A percentile compares a stretch with the other conserved stretches of the same genome.
Conservation (phyloP, 2,113 vertebrate genomes). For the Rhinoderma darwinii region DNA sequence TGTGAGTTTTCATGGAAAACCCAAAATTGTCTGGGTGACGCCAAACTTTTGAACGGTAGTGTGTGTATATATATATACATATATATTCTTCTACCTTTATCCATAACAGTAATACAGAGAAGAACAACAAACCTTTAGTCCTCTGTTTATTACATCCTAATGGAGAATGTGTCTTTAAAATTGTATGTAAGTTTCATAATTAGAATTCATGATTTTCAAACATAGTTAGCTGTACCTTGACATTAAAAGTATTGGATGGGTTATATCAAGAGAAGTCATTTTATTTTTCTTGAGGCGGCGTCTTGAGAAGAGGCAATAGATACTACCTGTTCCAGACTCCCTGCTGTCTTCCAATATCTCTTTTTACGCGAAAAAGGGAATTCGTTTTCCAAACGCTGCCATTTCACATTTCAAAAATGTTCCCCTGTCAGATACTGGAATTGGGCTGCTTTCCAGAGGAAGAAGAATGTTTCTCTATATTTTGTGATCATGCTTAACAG, state of each 20-base stretch:
- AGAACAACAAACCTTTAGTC: neutral
- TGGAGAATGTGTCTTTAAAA: neutral
- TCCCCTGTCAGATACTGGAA: slow-evolving; percentile 48
- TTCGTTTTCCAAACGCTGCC: slow-evolving; percentile 52
- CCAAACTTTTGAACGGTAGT: too few species aligned
- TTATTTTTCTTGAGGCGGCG: slow-evolving; percentile 23
- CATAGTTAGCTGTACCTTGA: neutral
- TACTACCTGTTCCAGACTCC: slow-evolving; percentile 38
- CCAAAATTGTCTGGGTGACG: too few species aligned
- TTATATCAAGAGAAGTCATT: slow-evolving; percentile 35
- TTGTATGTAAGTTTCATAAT: neutral
- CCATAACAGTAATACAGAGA: neutral
- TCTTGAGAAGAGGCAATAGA: slow-evolving; percentile 34
- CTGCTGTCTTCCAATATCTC: slow-evolving; percentile 56
- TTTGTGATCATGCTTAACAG: slow-evolving; percentile 55
- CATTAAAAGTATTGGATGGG: slow-evolving; percentile 16
- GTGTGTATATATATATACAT: neutral
- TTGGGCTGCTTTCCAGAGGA: slow-evolving; percentile 46
- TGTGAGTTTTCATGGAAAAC: too few species aligned
- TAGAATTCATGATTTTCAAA: neutral
- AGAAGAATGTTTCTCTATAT: slow-evolving; percentile 21
- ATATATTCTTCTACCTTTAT: neutral
- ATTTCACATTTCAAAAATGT: slow-evolving; percentile 57
- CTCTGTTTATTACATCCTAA: neutral
- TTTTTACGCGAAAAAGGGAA: slow-evolving; percentile 40